These are phyloP conservation scores for Noturus placidus DNA, from an alignment of 2,113 vertebrate genomes.

Conservation along the genomic window DNA sequence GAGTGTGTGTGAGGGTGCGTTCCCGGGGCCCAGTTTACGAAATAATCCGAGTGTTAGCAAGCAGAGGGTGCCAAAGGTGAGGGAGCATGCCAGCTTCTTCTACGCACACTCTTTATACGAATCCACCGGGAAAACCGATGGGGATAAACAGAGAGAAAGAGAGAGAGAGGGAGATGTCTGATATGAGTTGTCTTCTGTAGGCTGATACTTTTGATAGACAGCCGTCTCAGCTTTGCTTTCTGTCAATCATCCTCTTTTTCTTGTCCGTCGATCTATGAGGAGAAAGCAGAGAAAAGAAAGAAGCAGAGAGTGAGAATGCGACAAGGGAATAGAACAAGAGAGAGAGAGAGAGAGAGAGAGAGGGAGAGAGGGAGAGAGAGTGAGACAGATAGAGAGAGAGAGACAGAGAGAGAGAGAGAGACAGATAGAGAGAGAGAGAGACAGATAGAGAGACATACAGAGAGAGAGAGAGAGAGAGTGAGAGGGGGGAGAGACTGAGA, in stretches of 20 bases:
- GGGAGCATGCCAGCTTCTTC: slow-evolving; percentile 72
- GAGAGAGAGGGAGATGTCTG: slow-evolving; percentile 59
- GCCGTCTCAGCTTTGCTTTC: slow-evolving; percentile 72
- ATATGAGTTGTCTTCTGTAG: slow-evolving; percentile 65
- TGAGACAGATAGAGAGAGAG: slow-evolving; percentile 66
- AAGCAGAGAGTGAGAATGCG: slow-evolving; percentile 67
- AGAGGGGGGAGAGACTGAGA: no score
- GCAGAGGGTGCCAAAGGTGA: slow-evolving; percentile 66
- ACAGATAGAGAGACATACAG: slow-evolving; percentile 76
- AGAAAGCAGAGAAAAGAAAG: slow-evolving; percentile 65
- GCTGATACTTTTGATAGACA: slow-evolving; percentile 73
- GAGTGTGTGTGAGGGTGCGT: neutral
- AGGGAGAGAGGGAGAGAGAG: slow-evolving; percentile 64
- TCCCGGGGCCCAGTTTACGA: slow-evolving; percentile 50
- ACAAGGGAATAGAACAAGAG: slow-evolving; percentile 58
- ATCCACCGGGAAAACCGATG: slow-evolving; percentile 46
- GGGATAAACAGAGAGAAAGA: slow-evolving; percentile 45
- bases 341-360: slow-evolving; percentile 65
- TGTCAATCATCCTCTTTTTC: slow-evolving; percentile 81
- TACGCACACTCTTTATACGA: slow-evolving; percentile 18
- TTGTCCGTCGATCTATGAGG: slow-evolving; percentile 63
- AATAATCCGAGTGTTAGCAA: slow-evolving; percentile 56
- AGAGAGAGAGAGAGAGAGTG: no score
- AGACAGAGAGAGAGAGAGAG: slow-evolving; percentile 64
- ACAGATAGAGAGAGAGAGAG: slow-evolving; percentile 42